Base-by-base conservation (phyloP, 1,140 invertebrate genomes). In the Aphaenogaster floridana region DNA sequence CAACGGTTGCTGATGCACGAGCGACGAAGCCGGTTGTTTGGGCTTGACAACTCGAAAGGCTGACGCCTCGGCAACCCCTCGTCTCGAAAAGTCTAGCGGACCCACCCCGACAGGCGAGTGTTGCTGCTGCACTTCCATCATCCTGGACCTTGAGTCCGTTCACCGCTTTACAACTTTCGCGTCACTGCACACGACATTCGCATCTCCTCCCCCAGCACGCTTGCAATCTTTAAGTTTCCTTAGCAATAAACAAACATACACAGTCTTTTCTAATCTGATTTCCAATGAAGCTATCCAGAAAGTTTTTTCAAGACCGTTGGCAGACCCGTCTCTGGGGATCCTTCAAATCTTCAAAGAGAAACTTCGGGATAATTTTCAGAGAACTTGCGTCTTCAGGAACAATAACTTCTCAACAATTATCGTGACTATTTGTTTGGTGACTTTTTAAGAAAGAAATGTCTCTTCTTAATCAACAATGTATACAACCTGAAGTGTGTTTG, bases 41-140 rank as follows among this genome's bases (percentile, higher is more conserved):
- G 95, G 95, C 48, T 95, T 95, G 72, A 95, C 95, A 64, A 95
- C 93, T 4, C 95, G 93, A 79, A 95, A 95, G 1, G 95, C 95
- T 61, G 95, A 95, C 3, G 95, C 94, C 54, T 95, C 95, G 77
- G 95, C 94, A 66, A 95, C 94, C n/a, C 95, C 95, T 64, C 95
- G 91, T 78, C 95, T 92, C 21, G 95, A 95, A 88, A 95, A 95
- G 90, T 95, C 95, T 68, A 95, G 74, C 3, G 95, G 95, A 88
- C 95, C 95, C 76, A 95, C 95, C 88, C 94, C 95, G 72, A 94
- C 94, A 80, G 95, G 94, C 85, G 95, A 95, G 90, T 95, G 95
- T 91, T 94, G 93, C 64, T 95, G 95, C 95, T 95, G 95, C 87
- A 95, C 93, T 91, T 95, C 95, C 95, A 95, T 95, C 95, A 95